phyloP scores from a whole-genome alignment of 2,113 vertebrate species.

The Corvus moneduloides region DNA sequence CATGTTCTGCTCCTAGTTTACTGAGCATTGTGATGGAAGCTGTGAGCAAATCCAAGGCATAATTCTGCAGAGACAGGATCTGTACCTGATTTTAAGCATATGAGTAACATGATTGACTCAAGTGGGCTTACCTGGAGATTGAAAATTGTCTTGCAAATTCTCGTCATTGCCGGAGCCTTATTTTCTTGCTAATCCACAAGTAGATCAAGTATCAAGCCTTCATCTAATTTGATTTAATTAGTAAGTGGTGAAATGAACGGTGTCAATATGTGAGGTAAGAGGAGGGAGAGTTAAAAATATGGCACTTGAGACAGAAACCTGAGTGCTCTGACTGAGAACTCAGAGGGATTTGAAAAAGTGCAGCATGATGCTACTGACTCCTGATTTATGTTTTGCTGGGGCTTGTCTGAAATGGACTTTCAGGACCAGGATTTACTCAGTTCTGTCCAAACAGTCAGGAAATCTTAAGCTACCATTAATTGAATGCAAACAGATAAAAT shows the following conservation, averaged over 20 bases:
- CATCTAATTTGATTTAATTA: constrained; percentile 16
- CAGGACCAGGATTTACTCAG: background rate
- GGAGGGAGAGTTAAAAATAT: background rate
- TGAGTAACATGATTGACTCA: background rate
- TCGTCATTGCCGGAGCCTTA: background rate
- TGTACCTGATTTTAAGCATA: background rate
- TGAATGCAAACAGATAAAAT: background rate
- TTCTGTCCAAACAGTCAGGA: background rate
- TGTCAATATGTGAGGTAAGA: background rate
- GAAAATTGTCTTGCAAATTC: background rate
- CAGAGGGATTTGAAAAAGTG: background rate
- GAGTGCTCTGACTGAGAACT: background rate
- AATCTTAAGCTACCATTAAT: background rate
- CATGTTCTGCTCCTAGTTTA: background rate
- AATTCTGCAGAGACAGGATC: background rate
- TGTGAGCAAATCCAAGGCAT: background rate
- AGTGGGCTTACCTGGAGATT: background rate
- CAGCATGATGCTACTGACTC: background rate
- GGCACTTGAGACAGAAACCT: background rate
- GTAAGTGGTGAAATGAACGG: background rate
- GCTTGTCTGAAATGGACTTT: background rate
- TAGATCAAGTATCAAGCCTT: background rate
- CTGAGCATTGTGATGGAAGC: background rate
- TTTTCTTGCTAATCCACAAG: background rate
- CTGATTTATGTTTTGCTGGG: background rate